A percentile compares a stretch with the other conserved stretches of the same genome.
These are phyloP conservation scores for Nesoenas mayeri DNA, from an alignment of 2,113 vertebrate genomes.

Conservation along the genomic window DNA sequence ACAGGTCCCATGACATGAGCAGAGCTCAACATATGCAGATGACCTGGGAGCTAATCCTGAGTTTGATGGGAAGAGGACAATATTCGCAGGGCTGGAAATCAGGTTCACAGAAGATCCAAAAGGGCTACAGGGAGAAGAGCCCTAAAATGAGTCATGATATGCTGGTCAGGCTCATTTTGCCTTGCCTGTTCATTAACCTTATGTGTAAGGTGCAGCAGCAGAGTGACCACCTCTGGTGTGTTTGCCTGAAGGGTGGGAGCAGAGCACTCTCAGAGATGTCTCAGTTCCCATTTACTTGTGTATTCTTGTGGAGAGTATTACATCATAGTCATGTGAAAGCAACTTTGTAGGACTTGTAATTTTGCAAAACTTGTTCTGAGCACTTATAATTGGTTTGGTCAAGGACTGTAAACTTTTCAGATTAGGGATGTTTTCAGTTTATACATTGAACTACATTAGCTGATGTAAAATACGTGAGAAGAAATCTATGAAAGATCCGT, in stretches of 20 bases:
- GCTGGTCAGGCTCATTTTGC: background rate
- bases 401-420: background rate
- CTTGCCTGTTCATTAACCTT: background rate
- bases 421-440: background rate
- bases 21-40: accelerated
- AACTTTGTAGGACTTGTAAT: background rate
- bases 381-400: background rate
- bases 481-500: background rate
- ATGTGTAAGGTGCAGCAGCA: background rate
- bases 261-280: accelerated
- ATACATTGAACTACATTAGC: background rate
- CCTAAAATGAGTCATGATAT: background rate
- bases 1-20: background rate
- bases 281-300: background rate
- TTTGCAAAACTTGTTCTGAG: background rate
- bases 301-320: background rate
- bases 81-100: background rate
- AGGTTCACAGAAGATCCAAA: background rate
- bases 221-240: accelerated
- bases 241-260: background rate
- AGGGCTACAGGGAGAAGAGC: background rate
- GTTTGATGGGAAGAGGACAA: background rate
- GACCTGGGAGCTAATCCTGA: background rate
- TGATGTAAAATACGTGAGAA: background rate
- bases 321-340: background rate